Evolutionary conservation across 2,797 vertebrate species (phyloP).

Genomic region (Parauchenoglanis punctatus): DNA sequence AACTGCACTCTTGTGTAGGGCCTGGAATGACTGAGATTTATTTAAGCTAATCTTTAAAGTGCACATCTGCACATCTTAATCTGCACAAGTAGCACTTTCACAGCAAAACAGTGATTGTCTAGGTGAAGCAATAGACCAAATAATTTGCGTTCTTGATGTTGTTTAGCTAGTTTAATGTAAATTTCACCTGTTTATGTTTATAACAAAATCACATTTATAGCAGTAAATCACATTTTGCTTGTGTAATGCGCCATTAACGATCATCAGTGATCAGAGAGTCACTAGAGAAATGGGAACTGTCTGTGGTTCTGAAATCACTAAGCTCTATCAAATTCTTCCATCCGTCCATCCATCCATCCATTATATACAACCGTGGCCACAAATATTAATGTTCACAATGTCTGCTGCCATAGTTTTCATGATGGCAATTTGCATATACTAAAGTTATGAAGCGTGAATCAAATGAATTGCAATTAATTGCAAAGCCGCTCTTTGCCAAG

Average conservation of each 20-base stretch:
- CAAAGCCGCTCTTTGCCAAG: too few relatives aligned
- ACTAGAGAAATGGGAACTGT: conserved; percentile 26
- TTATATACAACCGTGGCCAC: too few relatives aligned
- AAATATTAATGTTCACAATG: too few relatives aligned
- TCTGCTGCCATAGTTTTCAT: too few relatives aligned
- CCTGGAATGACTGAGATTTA: neutral
- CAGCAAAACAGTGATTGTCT: neutral
- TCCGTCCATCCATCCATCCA: too few relatives aligned
- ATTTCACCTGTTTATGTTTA: neutral
- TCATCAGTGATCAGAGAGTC: neutral
- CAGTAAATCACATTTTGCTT: neutral
- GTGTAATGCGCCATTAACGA: neutral
- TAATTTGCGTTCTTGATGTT: neutral
- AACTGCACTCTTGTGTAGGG: neutral
- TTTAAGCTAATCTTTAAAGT: neutral
- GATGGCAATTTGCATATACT: too few relatives aligned
- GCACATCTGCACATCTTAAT: neutral
- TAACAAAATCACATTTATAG: neutral
- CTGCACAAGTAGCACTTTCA: neutral
- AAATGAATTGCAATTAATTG: too few relatives aligned
- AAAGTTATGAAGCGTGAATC: too few relatives aligned
- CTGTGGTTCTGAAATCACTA: conserved; percentile 38
- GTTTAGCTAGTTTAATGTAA: neutral
- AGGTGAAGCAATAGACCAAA: neutral
- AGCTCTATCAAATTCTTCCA: neutral